These are phyloP conservation scores for Epinephelus moara DNA, from an alignment of 2,113 vertebrate species.

Conservation along the genomic window DNA sequence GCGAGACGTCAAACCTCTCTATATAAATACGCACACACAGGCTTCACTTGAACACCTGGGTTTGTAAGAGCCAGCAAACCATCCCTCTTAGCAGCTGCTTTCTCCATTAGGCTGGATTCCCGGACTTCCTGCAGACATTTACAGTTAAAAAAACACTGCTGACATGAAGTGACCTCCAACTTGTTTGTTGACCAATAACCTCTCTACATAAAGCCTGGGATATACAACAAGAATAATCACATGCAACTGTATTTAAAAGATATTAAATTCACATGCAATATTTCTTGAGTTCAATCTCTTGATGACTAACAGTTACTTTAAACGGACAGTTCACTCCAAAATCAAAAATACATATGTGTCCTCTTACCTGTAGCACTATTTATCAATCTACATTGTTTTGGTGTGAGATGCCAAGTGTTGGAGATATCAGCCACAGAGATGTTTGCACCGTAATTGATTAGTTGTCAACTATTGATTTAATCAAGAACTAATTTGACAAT, in stretches of 20 bases:
- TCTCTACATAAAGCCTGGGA: not conserved
- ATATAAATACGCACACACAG: conserved; percentile 14
- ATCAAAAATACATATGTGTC: too few relatives aligned
- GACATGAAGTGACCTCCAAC: conserved; percentile 25
- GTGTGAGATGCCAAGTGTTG: too few relatives aligned
- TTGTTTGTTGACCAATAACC: not conserved
- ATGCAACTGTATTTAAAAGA: not conserved
- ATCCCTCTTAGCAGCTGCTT: conserved; percentile 44
- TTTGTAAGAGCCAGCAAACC: conserved; percentile 30
- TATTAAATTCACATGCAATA: not conserved
- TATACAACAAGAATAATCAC: not conserved
- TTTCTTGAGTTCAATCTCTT: not conserved
- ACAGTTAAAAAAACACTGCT: conserved; percentile 33
- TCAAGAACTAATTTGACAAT: too few relatives aligned
- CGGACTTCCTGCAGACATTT: conserved; percentile 50
- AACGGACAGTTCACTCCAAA: too few relatives aligned
- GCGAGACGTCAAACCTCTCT: conserved; percentile 20
- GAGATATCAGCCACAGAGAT: too few relatives aligned
- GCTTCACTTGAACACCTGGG: conserved; percentile 42
- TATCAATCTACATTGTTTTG: too few relatives aligned
- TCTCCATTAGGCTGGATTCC: conserved; percentile 56
- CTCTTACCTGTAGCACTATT: too few relatives aligned
- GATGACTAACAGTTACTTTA: not conserved
- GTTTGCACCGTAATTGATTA: too few relatives aligned
- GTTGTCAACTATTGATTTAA: too few relatives aligned